A percentile compares a stretch with the other conserved stretches of the same genome.
Evolutionary conservation across 2,888 invertebrate genomes (phyloP).

Genomic region (Agrotis exclamationis): DNA sequence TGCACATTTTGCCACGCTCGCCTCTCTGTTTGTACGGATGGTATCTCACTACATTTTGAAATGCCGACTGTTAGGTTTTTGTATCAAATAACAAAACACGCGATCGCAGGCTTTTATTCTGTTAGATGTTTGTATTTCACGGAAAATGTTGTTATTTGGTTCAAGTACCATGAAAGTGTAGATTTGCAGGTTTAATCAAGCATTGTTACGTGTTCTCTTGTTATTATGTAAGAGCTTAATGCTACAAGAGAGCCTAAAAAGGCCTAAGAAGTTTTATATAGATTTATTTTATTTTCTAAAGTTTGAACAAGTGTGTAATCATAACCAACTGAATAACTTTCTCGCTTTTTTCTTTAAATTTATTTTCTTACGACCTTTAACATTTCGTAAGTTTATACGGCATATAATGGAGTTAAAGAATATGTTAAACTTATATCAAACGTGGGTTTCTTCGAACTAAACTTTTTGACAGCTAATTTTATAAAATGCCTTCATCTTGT

Average conservation of each 20-base stretch:
- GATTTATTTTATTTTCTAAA: background rate
- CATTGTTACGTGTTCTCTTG: conserved; percentile 3
- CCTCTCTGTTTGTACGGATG: conserved; percentile 61
- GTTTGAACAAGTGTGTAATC: background rate
- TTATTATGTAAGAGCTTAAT: background rate
- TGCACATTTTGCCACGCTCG: conserved; percentile 72
- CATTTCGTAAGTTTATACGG: conserved; percentile 32
- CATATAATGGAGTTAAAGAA: conserved; percentile 15
- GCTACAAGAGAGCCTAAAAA: background rate
- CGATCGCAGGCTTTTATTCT: conserved; percentile 55
- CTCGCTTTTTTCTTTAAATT: background rate
- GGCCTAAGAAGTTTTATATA: background rate
- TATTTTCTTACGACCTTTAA: conserved; percentile 25
- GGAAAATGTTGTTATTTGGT: conserved; percentile 33
- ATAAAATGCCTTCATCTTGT: conserved; percentile 39
- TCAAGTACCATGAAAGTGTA: conserved; percentile 23
- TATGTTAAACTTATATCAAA: background rate
- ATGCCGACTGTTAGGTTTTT: conserved; percentile 57
- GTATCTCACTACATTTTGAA: conserved; percentile 61
- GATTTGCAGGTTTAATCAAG: conserved; percentile 36
- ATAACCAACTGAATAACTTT: background rate
- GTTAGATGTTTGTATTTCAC: conserved; percentile 41
- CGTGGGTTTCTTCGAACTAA: conserved; percentile 11
- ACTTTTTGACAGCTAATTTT: conserved; percentile 29
- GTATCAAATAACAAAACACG: conserved; percentile 59